Evolutionary conservation across 2,888 invertebrate genomes (phyloP), one percentile per base, ranked within the genome.

Genomic region (Drosophila acutilabella): DNA sequence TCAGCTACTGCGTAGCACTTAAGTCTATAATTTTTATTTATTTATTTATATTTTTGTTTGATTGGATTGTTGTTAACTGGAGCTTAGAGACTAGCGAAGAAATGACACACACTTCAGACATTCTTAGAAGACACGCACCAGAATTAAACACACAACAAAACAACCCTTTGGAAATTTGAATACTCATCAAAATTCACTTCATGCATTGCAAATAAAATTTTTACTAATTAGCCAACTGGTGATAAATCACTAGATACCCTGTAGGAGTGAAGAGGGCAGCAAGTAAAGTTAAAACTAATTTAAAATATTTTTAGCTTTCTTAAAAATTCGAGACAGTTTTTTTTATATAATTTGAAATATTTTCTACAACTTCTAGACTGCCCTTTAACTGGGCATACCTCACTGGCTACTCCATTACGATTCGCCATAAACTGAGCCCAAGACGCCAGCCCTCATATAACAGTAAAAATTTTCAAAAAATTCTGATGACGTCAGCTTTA

Each of bases 401-500:
- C 6, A 41, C 16, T 33, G 44, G 16, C 11, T 36, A 16, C 23
- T 13, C 20, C n/a, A 54, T 45, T n/a, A 18, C 47, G 26, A 47
- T 40, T 47, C 38, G 47, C 38, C 18, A 56, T 50, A 66, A 70
- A 65, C 57, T 30, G 42, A 50, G 67, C 4, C 51, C 65, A 42
- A 68, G 69, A 64, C 58, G 54, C 56, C 65, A 77, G 41, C 70
- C 67, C 76, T 67, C 85, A 56, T 60, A 78, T 80, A 81, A 86
- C 83, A 75, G 83, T 83, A 81, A 83, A 83, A 72, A 56, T 52
- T 67, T 58, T 54, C 7, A 23, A 64, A 64, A 76, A 74, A 77
- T 69, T 86, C 71, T 81, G 87, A 86, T 83, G 87, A 83, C 87
- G 87, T 84, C 83, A 83, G 71, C 78, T 62, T 44, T 61, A 54